A percentile compares a stretch with the other conserved stretches of the same genome.
phyloP scores from a whole-genome alignment of 2,797 vertebrate species.

The Coranthus polyacanthus region DNA sequence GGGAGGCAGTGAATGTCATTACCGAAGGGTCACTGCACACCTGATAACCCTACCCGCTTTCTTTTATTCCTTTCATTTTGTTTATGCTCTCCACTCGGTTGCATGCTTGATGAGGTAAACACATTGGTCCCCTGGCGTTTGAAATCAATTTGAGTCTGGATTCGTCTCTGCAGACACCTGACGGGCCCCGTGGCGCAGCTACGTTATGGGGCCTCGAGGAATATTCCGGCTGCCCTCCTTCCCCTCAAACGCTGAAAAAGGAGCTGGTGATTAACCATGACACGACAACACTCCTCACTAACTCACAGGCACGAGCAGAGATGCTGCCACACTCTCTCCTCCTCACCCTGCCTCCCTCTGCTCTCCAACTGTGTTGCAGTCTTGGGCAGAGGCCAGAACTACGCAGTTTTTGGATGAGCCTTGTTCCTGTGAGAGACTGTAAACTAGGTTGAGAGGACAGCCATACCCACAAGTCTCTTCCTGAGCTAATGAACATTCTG shows the following conservation, averaged over 20 bases:
- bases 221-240: slow-evolving; percentile 31
- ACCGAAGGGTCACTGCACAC: slow-evolving; percentile 56
- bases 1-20: slow-evolving; percentile 72
- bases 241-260: slow-evolving; percentile 44
- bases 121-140: slow-evolving; percentile 65
- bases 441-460: slow-evolving; percentile 72
- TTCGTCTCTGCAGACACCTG: slow-evolving; percentile 61
- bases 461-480: slow-evolving; percentile 49
- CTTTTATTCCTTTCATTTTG: slow-evolving; percentile 71
- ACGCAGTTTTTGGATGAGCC: slow-evolving; percentile 62
- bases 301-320: slow-evolving; percentile 49
- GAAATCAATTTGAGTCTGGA: slow-evolving; percentile 73
- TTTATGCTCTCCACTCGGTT: slow-evolving; percentile 73
- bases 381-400: slow-evolving; percentile 58
- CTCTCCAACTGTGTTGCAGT: slow-evolving; percentile 49
- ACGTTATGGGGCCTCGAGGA: slow-evolving; percentile 39
- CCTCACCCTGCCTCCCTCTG: slow-evolving; percentile 14
- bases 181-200: slow-evolving; percentile 53
- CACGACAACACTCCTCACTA: slow-evolving; percentile 50
- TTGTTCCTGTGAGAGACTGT: slow-evolving; percentile 62
- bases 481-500: slow-evolving; percentile 58
- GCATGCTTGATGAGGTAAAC: slow-evolving; percentile 74
- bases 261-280: slow-evolving; percentile 62
- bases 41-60: slow-evolving; percentile 60
- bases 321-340: slow-evolving; percentile 32